Evolutionary conservation across 2,113 vertebrate genomes (phyloP), one percentile per base, ranked within the genome.

Genomic region (Catharus fuscescens): DNA sequence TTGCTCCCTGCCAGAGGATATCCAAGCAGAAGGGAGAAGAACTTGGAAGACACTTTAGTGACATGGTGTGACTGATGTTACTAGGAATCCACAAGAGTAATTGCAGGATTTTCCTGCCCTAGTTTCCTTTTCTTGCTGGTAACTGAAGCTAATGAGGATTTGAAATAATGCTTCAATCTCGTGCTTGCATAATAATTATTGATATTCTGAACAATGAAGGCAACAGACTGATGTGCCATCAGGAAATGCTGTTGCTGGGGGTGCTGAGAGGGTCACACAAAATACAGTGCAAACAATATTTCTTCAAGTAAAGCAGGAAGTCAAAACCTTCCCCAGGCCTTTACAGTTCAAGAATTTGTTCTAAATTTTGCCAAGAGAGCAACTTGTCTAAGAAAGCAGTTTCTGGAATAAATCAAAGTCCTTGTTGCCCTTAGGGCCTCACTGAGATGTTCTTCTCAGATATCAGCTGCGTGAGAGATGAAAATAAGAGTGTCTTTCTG

Each of bases 361-460:
- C 81, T 67, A 80, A 85, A 69, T 89, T 64, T 93, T 95, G 64
- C 82, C 64, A 48, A 44, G 88, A 91, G 32, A 92, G 71, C 67
- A 88, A 23, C 50, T 77, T 48, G 60, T 80, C 92, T 93, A 78
- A 90, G 90, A 95, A 92, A 80, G 81, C 61, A 45, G 60, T 92
- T 96, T 93, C 94, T 88, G 89, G 93, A 96, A 66, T 91, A 83
- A 94, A 94, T 89, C 89, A 93, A 90, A 93, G 69, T 71, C 73
- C 52, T 65, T 59, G 80, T 79, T 84, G 64, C 90, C 90, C 92
- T 81, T 29, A 83, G 92, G 95, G 90, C 77, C 57, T 80, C 73
- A 17, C 76, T 57, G 88, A 90, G 86, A 91, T 91, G 67, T 11
- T 95, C 80, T 94, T 94, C 88, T 96, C 83, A 67, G 79, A 67